Conservation (phyloP, 2,113 vertebrate species). For the Spilogale gracilis region DNA sequence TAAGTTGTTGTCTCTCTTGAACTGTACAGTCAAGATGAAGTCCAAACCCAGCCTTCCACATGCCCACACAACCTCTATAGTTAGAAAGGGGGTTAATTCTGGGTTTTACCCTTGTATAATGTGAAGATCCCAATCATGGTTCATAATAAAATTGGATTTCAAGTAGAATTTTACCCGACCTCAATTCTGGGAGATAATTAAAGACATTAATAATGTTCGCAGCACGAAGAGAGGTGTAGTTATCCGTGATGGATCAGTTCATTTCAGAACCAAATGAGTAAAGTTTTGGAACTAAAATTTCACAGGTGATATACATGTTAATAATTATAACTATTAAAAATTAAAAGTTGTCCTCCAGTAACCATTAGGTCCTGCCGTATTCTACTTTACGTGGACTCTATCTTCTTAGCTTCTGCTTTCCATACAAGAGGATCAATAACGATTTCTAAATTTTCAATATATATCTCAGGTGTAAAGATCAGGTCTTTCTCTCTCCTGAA, state of each 20-base stretch:
- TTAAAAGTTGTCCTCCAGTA: not conserved
- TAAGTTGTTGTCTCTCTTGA: not conserved
- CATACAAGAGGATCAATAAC: not conserved
- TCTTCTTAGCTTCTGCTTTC: not conserved
- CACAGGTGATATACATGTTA: conserved; percentile 22
- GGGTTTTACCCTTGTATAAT: not conserved
- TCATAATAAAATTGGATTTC: conserved; percentile 55
- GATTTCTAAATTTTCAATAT: conserved; percentile 29
- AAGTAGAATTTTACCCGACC: conserved; percentile 49
- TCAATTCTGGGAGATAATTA: conserved; percentile 47
- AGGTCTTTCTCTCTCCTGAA: conserved; percentile 39
- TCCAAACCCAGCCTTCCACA: not conserved
- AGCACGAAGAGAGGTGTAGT: not conserved
- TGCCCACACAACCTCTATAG: not conserved
- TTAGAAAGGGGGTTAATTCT: not conserved
- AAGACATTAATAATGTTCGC: conserved; percentile 53
- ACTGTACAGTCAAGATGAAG: not conserved
- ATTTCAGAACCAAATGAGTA: not conserved
- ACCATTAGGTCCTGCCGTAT: not conserved
- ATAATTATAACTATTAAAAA: not conserved
- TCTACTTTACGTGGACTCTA: not conserved
- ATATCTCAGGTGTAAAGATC: not conserved
- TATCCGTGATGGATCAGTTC: not conserved
- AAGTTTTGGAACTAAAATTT: conserved; percentile 45
- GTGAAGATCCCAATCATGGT: not conserved